Percentiles rank a stretch among this genome's conserved stretches.
These are phyloP conservation scores for Danaus melanippus DNA, from an alignment of 1,140 invertebrate species.

Conservation along the genomic window DNA sequence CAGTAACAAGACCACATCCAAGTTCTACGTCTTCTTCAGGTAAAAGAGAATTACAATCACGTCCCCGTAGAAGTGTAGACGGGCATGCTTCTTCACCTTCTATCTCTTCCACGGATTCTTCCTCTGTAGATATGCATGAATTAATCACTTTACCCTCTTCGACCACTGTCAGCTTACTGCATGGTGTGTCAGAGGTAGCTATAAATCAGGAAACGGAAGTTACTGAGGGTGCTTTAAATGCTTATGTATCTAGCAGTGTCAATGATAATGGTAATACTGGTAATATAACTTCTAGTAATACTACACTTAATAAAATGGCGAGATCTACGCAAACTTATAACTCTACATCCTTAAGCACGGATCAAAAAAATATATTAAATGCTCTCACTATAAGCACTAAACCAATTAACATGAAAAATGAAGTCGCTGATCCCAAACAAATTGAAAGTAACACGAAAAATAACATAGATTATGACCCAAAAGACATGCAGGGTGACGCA, in stretches of 20 bases:
- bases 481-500: conserved; percentile 64
- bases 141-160: conserved; percentile 55
- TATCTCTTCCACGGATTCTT: conserved; percentile 60
- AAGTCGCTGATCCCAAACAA: conserved; percentile 24
- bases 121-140: conserved; percentile 65
- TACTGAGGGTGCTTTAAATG: conserved; percentile 32
- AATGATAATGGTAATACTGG: conserved; percentile 30
- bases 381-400: background rate
- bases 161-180: conserved; percentile 62
- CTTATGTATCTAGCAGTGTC: conserved; percentile 44
- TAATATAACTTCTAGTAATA: conserved; percentile 33
- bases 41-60: conserved; percentile 72
- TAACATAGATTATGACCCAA: conserved; percentile 52
- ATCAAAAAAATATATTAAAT: conserved; percentile 2
- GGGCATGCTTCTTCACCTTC: conserved; percentile 73
- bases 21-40: conserved; percentile 70
- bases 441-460: conserved; percentile 24
- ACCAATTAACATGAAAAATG: conserved; percentile 18
- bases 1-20: conserved; percentile 73
- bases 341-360: background rate
- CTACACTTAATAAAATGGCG: conserved; percentile 16
- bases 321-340: conserved; percentile 6
- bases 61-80: conserved; percentile 77
- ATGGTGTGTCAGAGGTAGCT: conserved; percentile 52
- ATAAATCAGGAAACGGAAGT: conserved; percentile 27